phyloP scores from a whole-genome alignment of 2,888 invertebrate genomes.

The Oscheius sp. region DNA sequence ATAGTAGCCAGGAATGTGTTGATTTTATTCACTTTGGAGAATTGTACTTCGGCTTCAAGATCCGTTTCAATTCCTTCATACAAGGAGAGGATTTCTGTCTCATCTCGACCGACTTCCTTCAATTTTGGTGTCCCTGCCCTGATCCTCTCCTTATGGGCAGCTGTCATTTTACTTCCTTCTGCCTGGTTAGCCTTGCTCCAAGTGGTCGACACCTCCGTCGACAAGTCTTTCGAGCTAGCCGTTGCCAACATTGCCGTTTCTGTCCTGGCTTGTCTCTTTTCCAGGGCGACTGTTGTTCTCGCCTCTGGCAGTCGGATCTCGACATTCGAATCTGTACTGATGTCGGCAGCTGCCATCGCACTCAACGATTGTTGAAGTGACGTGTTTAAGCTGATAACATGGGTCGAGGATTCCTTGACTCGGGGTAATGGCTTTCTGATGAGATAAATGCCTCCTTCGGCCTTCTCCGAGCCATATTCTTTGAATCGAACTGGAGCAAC shows the following conservation, averaged over 20 bases:
- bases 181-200: slow-evolving; percentile 41
- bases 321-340: slow-evolving; percentile 45
- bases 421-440: slow-evolving; percentile 50
- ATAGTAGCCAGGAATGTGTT: slow-evolving; percentile 55
- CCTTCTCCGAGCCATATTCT: slow-evolving; percentile 46
- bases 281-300: slow-evolving; percentile 31
- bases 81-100: slow-evolving; percentile 59
- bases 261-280: slow-evolving; percentile 38
- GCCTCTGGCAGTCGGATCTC: slow-evolving; percentile 45
- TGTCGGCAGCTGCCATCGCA: slow-evolving; percentile 52
- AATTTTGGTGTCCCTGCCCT: slow-evolving; percentile 40
- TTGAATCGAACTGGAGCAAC: slow-evolving; percentile 39
- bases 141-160: slow-evolving; percentile 6
- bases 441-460: slow-evolving; percentile 50
- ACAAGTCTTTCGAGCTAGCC: slow-evolving; percentile 35
- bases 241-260: slow-evolving; percentile 43
- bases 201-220: slow-evolving; percentile 39
- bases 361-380: slow-evolving; percentile 51
- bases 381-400: slow-evolving; percentile 56
- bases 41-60: slow-evolving; percentile 59
- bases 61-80: slow-evolving; percentile 67
- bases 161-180: slow-evolving; percentile 33
- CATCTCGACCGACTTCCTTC: slow-evolving; percentile 56
- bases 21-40: slow-evolving; percentile 43
- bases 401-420: slow-evolving; percentile 51